These are phyloP conservation scores for Drosophila cognata DNA, from an alignment of 2,888 invertebrate species.

Conservation along the genomic window DNA sequence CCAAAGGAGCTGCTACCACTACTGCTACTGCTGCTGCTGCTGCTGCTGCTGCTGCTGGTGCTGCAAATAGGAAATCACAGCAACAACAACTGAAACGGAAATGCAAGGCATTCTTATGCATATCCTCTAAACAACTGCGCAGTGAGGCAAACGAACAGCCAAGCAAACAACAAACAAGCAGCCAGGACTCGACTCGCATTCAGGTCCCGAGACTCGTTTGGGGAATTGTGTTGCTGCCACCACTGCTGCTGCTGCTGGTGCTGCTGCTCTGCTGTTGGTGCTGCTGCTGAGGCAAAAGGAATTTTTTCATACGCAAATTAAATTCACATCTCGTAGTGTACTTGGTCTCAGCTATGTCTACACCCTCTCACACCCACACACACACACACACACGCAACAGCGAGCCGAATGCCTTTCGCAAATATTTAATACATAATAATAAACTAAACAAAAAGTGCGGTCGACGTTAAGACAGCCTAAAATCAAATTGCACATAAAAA, in stretches of 20 bases:
- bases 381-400: not conserved
- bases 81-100: constrained; percentile 72
- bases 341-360: constrained; percentile 46
- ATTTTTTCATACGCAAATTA: constrained; percentile 77
- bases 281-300: constrained; percentile 57
- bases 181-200: constrained; percentile 35
- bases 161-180: constrained; percentile 32
- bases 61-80: constrained; percentile 74
- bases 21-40: constrained; percentile 6
- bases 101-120: constrained; percentile 82
- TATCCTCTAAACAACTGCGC: constrained; percentile 78
- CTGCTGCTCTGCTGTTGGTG: constrained; percentile 5
- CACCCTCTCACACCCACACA: constrained; percentile 17
- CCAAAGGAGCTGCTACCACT: constrained; percentile 34
- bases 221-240: constrained; percentile 60
- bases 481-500: constrained; percentile 64
- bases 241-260: constrained; percentile 14
- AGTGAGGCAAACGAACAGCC: constrained; percentile 22
- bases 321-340: constrained; percentile 66
- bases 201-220: constrained; percentile 59
- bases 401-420: constrained; percentile 56
- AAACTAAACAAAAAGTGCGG: constrained; percentile 71
- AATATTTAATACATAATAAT: constrained; percentile 78
- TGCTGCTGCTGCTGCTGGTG: constrained; percentile 35
- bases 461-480: constrained; percentile 24